phyloP scores from a whole-genome alignment of 2,888 invertebrate genomes.

The Ditylenchus weischeri region DNA sequence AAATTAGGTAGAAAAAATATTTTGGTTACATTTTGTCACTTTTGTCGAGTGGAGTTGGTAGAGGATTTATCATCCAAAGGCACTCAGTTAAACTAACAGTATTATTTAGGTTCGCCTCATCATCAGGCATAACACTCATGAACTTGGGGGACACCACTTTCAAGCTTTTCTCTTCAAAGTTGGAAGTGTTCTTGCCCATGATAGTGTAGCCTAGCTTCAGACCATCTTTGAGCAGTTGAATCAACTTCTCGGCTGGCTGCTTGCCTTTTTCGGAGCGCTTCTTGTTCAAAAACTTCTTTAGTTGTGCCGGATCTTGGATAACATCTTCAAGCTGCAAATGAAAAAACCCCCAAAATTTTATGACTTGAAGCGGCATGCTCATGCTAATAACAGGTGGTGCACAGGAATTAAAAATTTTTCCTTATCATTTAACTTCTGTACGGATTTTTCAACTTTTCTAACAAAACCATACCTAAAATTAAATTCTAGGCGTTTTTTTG shows the following conservation, averaged over 20 bases:
- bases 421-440: too few species aligned
- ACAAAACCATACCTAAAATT: too few species aligned
- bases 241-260: background rate
- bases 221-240: slow-evolving; percentile 20
- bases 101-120: background rate
- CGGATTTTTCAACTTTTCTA: too few species aligned
- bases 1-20: too few species aligned
- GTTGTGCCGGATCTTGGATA: slow-evolving; percentile 15
- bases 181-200: slow-evolving; percentile 24
- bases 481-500: too few species aligned
- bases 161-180: slow-evolving; percentile 29
- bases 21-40: too few species aligned
- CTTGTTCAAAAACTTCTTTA: slow-evolving; percentile 19
- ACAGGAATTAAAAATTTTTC: too few species aligned
- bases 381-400: too few species aligned
- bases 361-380: background rate
- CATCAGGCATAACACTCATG: background rate
- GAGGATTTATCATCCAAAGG: too few species aligned
- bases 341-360: too few species aligned
- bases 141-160: slow-evolving; percentile 22
- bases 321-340: slow-evolving; percentile 8
- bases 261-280: slow-evolving; percentile 18
- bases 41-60: too few species aligned
- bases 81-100: background rate
- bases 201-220: slow-evolving; percentile 22